Base-by-base conservation (phyloP, 2,113 vertebrate species). In the Gopherus evgoodei region DNA sequence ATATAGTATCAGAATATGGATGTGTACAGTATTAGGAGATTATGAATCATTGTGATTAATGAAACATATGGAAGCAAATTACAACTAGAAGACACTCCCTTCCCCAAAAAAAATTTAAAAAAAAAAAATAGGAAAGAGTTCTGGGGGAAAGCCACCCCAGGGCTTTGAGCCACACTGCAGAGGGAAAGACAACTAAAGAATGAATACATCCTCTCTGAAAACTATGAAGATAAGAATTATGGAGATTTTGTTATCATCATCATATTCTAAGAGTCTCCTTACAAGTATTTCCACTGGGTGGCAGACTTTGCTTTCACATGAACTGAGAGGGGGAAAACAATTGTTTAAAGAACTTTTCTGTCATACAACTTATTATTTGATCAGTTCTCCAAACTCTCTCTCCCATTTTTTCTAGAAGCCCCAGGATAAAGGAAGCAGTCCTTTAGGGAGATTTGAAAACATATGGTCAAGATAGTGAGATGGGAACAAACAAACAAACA, bases 281-380 rank as follows among this genome's bases (percentile, higher is more conserved):
- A 31, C 6, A 38, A 78, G 56, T 29, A 17, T 49, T 92, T 97
- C 96, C 96, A 96, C 92, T 85, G 92, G 94, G 96, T 95, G 95
- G 94, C 96, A 97, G 90, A 72, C 94, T 95, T 83, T 90, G 79
- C 94, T 87, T 88, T 88, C 69, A 53, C 50, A 4, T 5, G 0
- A 89, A 72, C 5, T 3, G 14, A 81, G 3, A 47, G 9, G 59
- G 4, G 35, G 17, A 53, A 3, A 11, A 80, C 5, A 89, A 81
- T 1, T 7, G 22, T 22, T 52, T 22, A 21, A 88, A 49, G 3
- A 44, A 35, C 29, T 80, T 19, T 50, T 57, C 93, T 79, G 24
- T 59, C 1, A 53, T 16, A 90, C 94, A 94, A 90, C 5, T 69
- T 35, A 88, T 21, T 25, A 62, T 42, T 44, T 49, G 1, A 84